Percentiles rank a stretch among this genome's conserved stretches.
These are phyloP conservation scores for Chromis chromis DNA, from an alignment of 2,797 vertebrate genomes.

Conservation along the genomic window DNA sequence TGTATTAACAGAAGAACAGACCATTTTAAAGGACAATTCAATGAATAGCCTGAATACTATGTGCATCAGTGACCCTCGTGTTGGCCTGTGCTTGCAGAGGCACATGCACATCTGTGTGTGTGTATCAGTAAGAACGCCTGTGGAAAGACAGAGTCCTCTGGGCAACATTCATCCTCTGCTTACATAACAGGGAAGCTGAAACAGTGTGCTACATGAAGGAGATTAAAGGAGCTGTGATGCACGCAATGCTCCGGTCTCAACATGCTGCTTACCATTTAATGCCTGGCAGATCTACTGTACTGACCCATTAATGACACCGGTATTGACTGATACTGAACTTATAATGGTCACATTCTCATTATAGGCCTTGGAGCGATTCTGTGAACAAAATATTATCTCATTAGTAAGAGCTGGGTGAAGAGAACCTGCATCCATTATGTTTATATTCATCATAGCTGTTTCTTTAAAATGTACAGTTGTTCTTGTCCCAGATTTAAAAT, in stretches of 20 bases:
- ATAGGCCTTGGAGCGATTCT: neutral
- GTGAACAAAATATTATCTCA: neutral
- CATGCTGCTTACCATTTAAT: constrained; percentile 19
- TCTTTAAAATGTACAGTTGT: neutral
- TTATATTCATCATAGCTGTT: neutral
- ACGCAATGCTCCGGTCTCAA: constrained; percentile 17
- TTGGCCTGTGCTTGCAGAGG: constrained; percentile 5
- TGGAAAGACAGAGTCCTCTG: constrained; percentile 41
- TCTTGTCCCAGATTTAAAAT: constrained; percentile 32
- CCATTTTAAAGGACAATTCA: neutral
- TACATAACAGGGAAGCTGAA: constrained; percentile 58
- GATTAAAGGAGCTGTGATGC: constrained; percentile 50
- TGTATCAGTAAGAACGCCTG: constrained; percentile 15
- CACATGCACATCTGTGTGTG: constrained; percentile 20
- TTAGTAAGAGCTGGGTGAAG: neutral
- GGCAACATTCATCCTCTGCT: constrained; percentile 56
- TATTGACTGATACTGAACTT: constrained; percentile 5
- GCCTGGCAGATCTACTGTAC: constrained; percentile 4
- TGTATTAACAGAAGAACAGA: neutral
- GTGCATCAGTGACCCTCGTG: constrained; percentile 7
- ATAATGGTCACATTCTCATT: neutral
- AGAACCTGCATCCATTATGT: neutral
- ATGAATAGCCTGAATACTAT: neutral
- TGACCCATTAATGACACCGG: constrained; percentile 8
- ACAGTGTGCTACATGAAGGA: constrained; percentile 32